A percentile compares a stretch with the other conserved stretches of the same genome.
These are phyloP conservation scores for Apodemia duryi DNA, from an alignment of 2,888 invertebrate genomes.

Conservation along the genomic window DNA sequence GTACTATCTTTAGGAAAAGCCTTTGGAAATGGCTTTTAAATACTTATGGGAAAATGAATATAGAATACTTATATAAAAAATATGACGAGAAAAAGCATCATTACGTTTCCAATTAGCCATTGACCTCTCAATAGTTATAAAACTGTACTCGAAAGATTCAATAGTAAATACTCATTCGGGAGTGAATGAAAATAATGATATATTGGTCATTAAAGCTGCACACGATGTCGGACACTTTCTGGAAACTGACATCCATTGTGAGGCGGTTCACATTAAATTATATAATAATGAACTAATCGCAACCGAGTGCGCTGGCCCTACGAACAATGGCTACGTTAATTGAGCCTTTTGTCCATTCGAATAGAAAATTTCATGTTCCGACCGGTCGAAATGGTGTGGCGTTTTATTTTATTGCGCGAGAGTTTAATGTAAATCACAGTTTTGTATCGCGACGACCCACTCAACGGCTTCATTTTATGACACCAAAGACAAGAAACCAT, in stretches of 20 bases:
- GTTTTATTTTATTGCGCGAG: slow-evolving; percentile 60
- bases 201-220: slow-evolving; percentile 28
- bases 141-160: not conserved
- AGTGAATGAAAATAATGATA: slow-evolving; percentile 23
- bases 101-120: too few species aligned
- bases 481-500: not conserved
- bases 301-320: slow-evolving; percentile 41
- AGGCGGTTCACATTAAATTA: slow-evolving; percentile 60
- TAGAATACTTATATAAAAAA: too few species aligned
- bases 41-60: too few species aligned
- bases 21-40: too few species aligned
- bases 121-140: not conserved
- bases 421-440: slow-evolving; percentile 69
- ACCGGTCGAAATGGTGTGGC: slow-evolving; percentile 52
- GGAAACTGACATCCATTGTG: slow-evolving; percentile 35
- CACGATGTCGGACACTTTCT: slow-evolving; percentile 22
- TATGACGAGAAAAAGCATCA: too few species aligned
- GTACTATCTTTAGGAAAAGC: too few species aligned
- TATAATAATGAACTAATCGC: slow-evolving; percentile 68
- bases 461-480: not conserved
- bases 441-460: slow-evolving; percentile 41
- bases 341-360: slow-evolving; percentile 69
- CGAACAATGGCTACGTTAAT: slow-evolving; percentile 71
- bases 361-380: slow-evolving; percentile 74
- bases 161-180: slow-evolving; percentile 7